Evolutionary conservation across 2,113 vertebrate species (phyloP).

Genomic region (Passer domesticus): DNA sequence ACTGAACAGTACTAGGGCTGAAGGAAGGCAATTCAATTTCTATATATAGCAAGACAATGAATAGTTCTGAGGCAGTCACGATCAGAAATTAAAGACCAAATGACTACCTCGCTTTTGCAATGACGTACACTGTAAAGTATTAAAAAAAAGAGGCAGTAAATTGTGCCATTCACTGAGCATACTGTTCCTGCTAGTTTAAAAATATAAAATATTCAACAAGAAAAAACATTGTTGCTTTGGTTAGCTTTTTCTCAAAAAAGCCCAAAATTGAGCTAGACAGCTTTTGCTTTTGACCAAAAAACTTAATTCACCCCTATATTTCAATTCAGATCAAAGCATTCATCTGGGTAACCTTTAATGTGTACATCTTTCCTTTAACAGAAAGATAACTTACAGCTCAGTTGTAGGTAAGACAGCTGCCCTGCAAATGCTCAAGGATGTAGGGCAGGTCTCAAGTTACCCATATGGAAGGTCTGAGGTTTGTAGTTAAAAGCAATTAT

Average conservation of each 20-base stretch:
- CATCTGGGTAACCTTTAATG: background rate
- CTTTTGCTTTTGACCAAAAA: background rate
- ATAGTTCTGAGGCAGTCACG: background rate
- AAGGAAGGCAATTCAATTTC: background rate
- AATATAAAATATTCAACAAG: background rate
- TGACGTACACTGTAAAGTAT: background rate
- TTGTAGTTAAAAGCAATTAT: background rate
- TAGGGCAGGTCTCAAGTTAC: background rate
- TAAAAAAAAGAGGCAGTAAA: background rate
- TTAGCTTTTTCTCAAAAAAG: background rate
- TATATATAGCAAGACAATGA: background rate
- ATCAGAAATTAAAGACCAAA: constrained; percentile 1
- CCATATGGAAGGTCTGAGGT: background rate
- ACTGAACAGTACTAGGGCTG: background rate
- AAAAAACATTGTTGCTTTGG: background rate
- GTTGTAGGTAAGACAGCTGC: background rate
- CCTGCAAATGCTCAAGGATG: background rate
- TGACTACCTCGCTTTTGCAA: background rate
- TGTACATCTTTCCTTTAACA: background rate
- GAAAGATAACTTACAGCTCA: background rate
- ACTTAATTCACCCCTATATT: background rate
- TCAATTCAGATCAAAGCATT: background rate
- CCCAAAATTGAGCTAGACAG: background rate
- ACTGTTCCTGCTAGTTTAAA: background rate
- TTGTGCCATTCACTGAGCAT: background rate